These are phyloP conservation scores for Poeciliopsis presidionis DNA, from an alignment of 2,797 vertebrate genomes.

Conservation along the genomic window DNA sequence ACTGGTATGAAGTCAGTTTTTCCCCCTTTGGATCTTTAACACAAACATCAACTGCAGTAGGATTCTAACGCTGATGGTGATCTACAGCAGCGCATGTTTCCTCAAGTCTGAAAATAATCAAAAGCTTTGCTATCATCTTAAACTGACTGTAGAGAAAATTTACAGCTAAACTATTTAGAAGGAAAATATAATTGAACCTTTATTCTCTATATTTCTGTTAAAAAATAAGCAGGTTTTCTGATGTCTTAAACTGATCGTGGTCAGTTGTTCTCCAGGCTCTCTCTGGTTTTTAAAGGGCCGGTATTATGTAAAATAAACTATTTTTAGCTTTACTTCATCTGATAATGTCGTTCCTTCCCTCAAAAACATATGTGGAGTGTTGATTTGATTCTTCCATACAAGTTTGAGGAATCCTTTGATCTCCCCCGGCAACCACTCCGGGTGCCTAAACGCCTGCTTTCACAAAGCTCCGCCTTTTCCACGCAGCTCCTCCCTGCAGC, in stretches of 20 bases:
- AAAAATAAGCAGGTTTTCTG: neutral
- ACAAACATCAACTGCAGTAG: neutral
- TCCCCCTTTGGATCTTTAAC: neutral
- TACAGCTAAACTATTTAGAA: neutral
- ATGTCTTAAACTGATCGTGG: neutral
- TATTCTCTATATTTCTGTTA: too few species aligned
- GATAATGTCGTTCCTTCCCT: too few species aligned
- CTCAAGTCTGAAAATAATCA: neutral
- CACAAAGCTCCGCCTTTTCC: too few species aligned
- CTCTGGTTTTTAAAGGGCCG: neutral
- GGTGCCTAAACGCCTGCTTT: too few species aligned
- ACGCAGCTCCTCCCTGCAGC: too few species aligned
- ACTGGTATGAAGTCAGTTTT: neutral
- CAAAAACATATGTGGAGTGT: too few species aligned
- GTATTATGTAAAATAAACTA: too few species aligned
- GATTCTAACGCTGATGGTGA: neutral
- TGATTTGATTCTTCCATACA: too few species aligned
- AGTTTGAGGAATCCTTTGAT: too few species aligned
- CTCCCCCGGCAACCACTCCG: too few species aligned
- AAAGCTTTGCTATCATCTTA: neutral
- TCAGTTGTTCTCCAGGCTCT: neutral
- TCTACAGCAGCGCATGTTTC: neutral
- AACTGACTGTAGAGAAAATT: neutral
- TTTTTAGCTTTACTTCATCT: too few species aligned
- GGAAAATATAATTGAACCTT: too few species aligned